Evolutionary conservation across 2,888 invertebrate species (phyloP), one percentile per base, ranked within the genome.

Genomic region (Plebejus melissa): DNA sequence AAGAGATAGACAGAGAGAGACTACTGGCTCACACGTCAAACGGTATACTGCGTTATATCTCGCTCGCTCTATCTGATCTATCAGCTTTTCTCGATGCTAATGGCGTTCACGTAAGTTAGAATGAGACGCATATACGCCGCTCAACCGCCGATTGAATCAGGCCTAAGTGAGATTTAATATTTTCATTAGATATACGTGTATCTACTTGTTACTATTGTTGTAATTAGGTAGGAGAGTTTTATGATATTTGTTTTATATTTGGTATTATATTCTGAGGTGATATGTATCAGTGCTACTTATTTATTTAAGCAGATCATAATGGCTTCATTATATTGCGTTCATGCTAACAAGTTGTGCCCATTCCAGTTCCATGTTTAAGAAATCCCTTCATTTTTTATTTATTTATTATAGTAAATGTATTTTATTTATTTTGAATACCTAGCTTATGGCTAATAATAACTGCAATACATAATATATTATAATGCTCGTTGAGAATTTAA

Each of bases 171-270:
- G 93, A 92, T 91, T 38, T 92, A 90, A 90, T 90, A 87, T 90
- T 89, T 90, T 88, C 86, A 86, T 89, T 85, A 84, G 85, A 82
- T 81, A 82, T 86, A 86, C 81, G 83, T 86, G 86, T 86, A 85
- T 86, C 85, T 90, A 91, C 87, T 90, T 90, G 91, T 92, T 93
- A 90, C 84, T 83, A 87, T 91, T 90, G 91, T 92, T 91, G 87
- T 90, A 90, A 90, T 90, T 90, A 90, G 89, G 89, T 91, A 91
- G 92, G 91, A 93, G 89, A 93, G 92, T 92, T 93, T 85, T 89
- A 90, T 65, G 36, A 89, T 88, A 88, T 88, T 90, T 91, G 88
- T 90, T 92, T 91, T 83, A 85, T 85, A 85, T 83, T 89, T 87
- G 84, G 84, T 84, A 87, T 36, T 32, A 85, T 86, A 86, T 85